Evolutionary conservation across 2,113 vertebrate species (phyloP), one percentile per base, ranked within the genome.

Genomic region (Agapornis roseicollis): DNA sequence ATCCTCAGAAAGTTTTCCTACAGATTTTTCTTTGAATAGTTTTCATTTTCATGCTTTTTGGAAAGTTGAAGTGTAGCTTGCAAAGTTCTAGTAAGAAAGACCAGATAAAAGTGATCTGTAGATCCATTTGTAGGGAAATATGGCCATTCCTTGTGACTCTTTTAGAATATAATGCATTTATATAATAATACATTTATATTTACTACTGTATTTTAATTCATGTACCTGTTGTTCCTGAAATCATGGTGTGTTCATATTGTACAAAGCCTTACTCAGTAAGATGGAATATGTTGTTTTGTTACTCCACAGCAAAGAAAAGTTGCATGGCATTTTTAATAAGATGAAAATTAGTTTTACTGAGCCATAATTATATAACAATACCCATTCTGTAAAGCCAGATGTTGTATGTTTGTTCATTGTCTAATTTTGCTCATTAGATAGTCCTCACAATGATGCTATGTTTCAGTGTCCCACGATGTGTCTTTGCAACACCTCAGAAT

Each of bases 1-100:
- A 78, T 93, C 87, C 64, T 80, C 85, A 58, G 58, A 90, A 94
- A 83, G 46, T n/a, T 76, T 93, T 91, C 55, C 76, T 91, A 81
- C 71, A 78, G 82, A 46, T 70, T 89, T 89, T 94, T 47, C 73
- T 80, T 70, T 69, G 44, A 95, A 44, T 93, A 95, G 47, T 80
- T 94, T 81, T 90, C 47, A 55, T 71, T 90, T 89, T 92, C 53
- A 10, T 72, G 63, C 44, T 78, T 77, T 92, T 89, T 84, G 5
- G 33, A 74, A 84, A 85, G 23, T 27, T 90, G 64, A 74, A 47
- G 17, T 60, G 28, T 47, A 83, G 10, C 23, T 82, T 92, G 56
- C 33, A 37, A 88, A 65, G 39, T 77, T 83, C 60, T 80, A 37
- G 65, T 71, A 63, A 70, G 31, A n/a, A 73, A 46, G 11, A 88